phyloP scores from a whole-genome alignment of 2,113 vertebrate genomes.

The Daubentonia madagascariensis region DNA sequence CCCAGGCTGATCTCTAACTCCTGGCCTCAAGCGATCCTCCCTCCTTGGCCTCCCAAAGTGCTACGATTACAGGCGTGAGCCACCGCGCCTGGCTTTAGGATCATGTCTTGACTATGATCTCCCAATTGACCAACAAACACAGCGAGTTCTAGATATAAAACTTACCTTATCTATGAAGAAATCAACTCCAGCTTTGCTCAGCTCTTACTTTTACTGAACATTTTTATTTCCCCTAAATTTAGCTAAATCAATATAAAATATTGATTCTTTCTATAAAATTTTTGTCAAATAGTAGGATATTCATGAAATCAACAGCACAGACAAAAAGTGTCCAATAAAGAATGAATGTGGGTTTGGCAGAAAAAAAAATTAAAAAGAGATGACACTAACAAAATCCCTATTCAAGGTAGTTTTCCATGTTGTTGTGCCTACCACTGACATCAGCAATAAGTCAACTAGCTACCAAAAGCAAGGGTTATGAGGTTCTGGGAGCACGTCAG shows the following conservation, averaged over 20 bases:
- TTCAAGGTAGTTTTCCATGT: background rate
- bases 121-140: background rate
- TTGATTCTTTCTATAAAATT: background rate
- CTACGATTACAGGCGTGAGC: too few relatives aligned
- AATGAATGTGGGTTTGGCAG: background rate
- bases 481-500: background rate
- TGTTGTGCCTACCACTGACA: accelerated
- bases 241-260: background rate
- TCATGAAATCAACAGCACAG: background rate
- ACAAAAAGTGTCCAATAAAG: background rate
- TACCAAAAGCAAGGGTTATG: background rate
- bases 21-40: too few relatives aligned
- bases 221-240: background rate
- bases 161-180: background rate
- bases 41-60: too few relatives aligned
- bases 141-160: background rate
- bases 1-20: too few relatives aligned
- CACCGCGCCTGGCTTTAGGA: background rate
- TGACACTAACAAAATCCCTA: background rate
- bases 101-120: background rate
- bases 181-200: background rate
- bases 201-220: background rate
- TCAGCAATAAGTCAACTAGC: too few relatives aligned
- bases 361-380: background rate
- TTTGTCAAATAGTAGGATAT: background rate